Evolutionary conservation across 2,113 vertebrate genomes (phyloP).

Genomic region (Chiloscyllium plagiosum): DNA sequence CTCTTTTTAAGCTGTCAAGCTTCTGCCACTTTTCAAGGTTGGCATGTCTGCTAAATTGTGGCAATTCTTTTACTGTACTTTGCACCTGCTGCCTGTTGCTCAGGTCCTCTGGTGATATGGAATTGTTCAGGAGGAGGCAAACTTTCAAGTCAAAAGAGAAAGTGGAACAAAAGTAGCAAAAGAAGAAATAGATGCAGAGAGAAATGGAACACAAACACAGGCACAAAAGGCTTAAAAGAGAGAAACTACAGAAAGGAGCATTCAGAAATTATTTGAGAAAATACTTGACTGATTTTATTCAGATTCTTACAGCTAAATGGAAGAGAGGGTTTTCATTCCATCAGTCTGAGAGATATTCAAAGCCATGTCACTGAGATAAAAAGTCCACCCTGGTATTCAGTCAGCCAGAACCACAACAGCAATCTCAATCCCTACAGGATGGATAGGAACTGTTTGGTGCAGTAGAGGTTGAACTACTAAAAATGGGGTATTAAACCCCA

Average conservation of each 20-base stretch:
- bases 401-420: not conserved
- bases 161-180: not conserved
- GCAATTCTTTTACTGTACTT: not conserved
- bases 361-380: not conserved
- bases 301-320: not conserved
- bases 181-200: not conserved
- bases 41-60: not conserved
- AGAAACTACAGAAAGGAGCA: not conserved
- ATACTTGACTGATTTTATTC: not conserved
- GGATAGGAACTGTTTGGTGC: not conserved
- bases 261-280: not conserved
- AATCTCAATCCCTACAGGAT: not conserved
- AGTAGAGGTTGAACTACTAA: not conserved
- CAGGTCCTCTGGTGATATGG: not conserved
- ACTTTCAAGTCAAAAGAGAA: not conserved
- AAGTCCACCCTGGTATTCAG: not conserved
- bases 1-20: not conserved
- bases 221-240: not conserved
- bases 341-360: not conserved
- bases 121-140: not conserved
- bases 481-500: not conserved
- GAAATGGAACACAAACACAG: not conserved
- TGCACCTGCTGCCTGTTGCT: not conserved
- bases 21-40: not conserved
- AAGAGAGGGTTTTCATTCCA: not conserved